Base-by-base conservation (phyloP, 2,797 vertebrate genomes). In the Buceros bicornis region DNA sequence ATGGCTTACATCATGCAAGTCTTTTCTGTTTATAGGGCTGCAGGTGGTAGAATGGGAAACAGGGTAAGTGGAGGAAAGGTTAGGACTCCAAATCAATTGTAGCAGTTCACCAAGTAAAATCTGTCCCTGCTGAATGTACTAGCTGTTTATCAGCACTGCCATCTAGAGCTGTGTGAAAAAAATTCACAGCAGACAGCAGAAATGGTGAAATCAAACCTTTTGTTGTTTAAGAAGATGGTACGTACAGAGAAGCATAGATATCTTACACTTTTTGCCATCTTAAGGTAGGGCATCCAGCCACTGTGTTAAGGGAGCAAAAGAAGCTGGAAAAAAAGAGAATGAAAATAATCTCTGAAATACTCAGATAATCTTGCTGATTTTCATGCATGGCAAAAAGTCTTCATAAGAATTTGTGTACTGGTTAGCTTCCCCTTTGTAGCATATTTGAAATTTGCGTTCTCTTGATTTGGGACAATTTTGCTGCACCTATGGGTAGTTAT, bases 1-100 rank as follows among this genome's bases (percentile, higher is more conserved):
- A 97, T 97, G 97, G 97, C 92, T 97, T 96, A 95, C 90, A 97
- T 97, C 95, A 86, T 35, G 81, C 54, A 96, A 97, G 88, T 80
- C 86, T 97, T 82, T 96, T 96, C 92, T 97, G 93, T 97, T 97
- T 96, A 95, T 94, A 93, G 79, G 89, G 86, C 82, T 97, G 96
- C 95, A 97, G 95, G 97, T 97, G 96, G 95, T 96, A 95, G 81
- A 94, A 90, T 61, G 96, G 71, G 96, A 97, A 97, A 96, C 13
- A 37, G 94, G 94, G 90, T 87, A 93, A 94, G 69, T 81, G 85
- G 90, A 97, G 93, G 79, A 97, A 97, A 98, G 97, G 91, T 97
- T 96, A 96, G 81, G 89, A 72, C 79, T 96, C 58, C 83, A 78
- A 93, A 96, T 95, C 92, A 93, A 42, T 85, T 87, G 92, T 82